These are phyloP conservation scores for Willowsia nigromaculata DNA, from an alignment of 2,888 invertebrate species.

Conservation along the genomic window DNA sequence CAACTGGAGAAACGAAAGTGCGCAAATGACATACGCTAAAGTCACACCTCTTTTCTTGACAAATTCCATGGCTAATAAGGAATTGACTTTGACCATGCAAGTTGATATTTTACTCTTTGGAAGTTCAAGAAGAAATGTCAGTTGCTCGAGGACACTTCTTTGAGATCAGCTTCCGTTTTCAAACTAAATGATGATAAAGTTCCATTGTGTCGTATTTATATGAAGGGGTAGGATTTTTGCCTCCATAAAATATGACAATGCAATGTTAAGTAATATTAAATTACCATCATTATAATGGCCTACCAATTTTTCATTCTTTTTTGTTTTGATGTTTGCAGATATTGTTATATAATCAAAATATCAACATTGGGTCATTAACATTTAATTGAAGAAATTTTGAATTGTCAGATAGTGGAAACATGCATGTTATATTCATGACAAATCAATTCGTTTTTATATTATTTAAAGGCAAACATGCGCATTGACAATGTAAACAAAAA, in stretches of 20 bases:
- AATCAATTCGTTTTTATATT: not conserved
- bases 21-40: not conserved
- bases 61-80: not conserved
- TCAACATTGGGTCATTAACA: constrained; percentile 57
- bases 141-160: constrained; percentile 25
- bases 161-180: constrained; percentile 67
- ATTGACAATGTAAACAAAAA: constrained; percentile 50
- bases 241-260: not conserved
- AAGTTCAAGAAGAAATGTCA: not conserved
- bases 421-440: not conserved
- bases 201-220: constrained; percentile 44
- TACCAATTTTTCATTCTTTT: no score
- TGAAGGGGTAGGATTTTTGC: not conserved
- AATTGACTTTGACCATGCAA: not conserved
- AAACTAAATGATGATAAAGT: constrained; percentile 48
- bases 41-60: not conserved
- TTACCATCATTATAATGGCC: constrained; percentile 3
- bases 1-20: constrained; percentile 40
- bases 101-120: not conserved
- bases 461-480: constrained; percentile 17
- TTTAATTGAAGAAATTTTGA: constrained; percentile 42
- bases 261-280: constrained; percentile 29
- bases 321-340: constrained; percentile 13
- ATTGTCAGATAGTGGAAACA: not conserved
- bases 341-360: constrained; percentile 43